These are phyloP conservation scores for Phrynosoma blainvillii DNA, from an alignment of 2,113 vertebrate genomes.

Conservation along the genomic window DNA sequence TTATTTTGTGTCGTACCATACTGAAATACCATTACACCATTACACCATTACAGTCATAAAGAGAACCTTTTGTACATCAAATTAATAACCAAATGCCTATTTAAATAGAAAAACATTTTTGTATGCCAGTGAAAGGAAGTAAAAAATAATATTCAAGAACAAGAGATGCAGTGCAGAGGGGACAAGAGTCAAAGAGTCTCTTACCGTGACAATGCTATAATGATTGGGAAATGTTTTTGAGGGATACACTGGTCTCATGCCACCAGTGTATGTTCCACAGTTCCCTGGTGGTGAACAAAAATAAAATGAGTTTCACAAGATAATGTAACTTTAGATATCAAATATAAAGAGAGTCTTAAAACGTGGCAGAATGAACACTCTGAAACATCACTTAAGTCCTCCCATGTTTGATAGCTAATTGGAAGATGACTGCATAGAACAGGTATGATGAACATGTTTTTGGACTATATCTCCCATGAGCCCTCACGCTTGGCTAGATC, in stretches of 20 bases:
- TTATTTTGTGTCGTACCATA: too few species aligned
- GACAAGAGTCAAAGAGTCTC: slow-evolving; percentile 35
- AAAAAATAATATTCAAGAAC: background rate
- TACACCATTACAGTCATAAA: too few species aligned
- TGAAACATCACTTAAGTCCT: background rate
- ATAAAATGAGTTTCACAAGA: slow-evolving; percentile 28
- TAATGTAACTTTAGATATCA: background rate
- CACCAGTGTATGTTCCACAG: slow-evolving; percentile 83
- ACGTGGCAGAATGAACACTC: background rate
- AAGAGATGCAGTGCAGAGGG: background rate
- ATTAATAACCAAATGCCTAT: too few species aligned
- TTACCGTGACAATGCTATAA: slow-evolving; percentile 95
- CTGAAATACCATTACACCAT: too few species aligned
- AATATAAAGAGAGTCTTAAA: background rate
- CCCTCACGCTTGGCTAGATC: background rate
- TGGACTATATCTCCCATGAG: background rate
- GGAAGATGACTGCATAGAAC: background rate
- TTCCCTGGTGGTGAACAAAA: slow-evolving; percentile 76
- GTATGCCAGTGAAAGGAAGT: background rate
- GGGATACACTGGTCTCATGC: slow-evolving; percentile 91
- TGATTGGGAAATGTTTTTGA: slow-evolving; percentile 99
- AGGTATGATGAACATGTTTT: too few species aligned
- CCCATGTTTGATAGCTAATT: background rate
- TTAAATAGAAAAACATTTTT: too few species aligned
- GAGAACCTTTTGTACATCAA: too few species aligned